A percentile compares a stretch with the other conserved stretches of the same genome.
Conservation (phyloP, 2,888 invertebrate species). For the Leucophenga montana region DNA sequence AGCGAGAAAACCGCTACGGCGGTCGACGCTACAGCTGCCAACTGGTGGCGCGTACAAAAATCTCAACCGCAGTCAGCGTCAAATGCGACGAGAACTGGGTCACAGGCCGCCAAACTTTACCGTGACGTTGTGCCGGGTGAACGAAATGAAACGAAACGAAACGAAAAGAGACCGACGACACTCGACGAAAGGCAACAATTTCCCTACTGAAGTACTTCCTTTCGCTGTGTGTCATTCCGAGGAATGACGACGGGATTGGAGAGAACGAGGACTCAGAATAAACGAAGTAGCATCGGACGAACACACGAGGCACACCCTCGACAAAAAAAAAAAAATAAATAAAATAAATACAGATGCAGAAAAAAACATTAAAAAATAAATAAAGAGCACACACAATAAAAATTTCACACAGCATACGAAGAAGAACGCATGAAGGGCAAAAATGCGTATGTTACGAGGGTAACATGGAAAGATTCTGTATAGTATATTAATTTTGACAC, state of each 20-base stretch:
- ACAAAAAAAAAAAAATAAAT: constrained; percentile 9
- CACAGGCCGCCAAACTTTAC: background rate
- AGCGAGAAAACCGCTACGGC: background rate
- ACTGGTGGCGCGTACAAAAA: constrained; percentile 1
- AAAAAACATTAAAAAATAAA: background rate
- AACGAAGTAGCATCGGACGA: background rate
- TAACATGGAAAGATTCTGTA: too few relatives aligned
- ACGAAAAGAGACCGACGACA: too few relatives aligned
- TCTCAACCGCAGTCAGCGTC: background rate
- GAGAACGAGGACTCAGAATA: background rate
- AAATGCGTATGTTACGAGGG: too few relatives aligned
- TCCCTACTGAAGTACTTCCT: background rate
- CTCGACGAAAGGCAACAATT: constrained; percentile 4
- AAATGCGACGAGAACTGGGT: constrained; percentile 14
- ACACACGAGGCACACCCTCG: constrained; percentile 15
- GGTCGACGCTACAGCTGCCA: background rate
- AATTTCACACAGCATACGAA: too few relatives aligned
- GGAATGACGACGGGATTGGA: too few relatives aligned
- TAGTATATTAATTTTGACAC: too few relatives aligned
- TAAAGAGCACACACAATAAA: background rate
- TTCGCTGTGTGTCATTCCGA: too few relatives aligned
- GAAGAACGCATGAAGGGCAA: too few relatives aligned
- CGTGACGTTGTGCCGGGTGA: constrained; percentile 1
- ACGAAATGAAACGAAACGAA: constrained; percentile 1
- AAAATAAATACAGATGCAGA: background rate